Percentiles rank a stretch among this genome's conserved stretches.
Conservation (phyloP, 2,113 vertebrate species). For the Colinus virginianus region DNA sequence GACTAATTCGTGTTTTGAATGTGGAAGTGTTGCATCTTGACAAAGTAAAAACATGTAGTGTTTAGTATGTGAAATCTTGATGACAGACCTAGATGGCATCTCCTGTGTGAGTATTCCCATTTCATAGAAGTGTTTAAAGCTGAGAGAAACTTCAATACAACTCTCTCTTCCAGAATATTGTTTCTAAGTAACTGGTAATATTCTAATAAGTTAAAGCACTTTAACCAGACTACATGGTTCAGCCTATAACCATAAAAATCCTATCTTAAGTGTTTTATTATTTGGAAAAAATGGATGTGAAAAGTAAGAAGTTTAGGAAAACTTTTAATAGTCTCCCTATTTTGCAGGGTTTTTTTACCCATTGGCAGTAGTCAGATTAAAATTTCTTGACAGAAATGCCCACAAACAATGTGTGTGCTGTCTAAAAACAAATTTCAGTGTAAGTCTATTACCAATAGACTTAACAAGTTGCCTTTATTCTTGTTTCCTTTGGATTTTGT, state of each 20-base stretch:
- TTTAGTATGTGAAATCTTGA: not conserved
- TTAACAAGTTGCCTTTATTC: not conserved
- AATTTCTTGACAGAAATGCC: not conserved
- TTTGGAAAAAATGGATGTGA: not conserved
- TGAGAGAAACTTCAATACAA: not conserved
- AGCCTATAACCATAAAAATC: not conserved
- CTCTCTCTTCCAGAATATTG: not conserved
- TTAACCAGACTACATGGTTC: not conserved
- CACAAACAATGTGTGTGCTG: not conserved
- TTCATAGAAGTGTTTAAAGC: not conserved
- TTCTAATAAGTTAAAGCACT: not conserved
- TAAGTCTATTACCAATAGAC: not conserved
- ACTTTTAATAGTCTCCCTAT: not conserved
- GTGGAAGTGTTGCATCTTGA: not conserved
- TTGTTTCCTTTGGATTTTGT: not conserved
- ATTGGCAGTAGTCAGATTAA: not conserved
- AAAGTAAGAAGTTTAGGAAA: not conserved
- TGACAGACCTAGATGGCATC: not conserved
- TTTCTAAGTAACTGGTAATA: not conserved
- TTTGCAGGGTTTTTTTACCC: not conserved
- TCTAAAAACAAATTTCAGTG: not conserved
- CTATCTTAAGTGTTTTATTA: not conserved
- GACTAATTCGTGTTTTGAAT: conserved; percentile 9
- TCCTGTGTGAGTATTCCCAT: not conserved
- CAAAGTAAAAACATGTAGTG: not conserved